These are phyloP conservation scores for Calliphora vicina DNA, from an alignment of 1,140 invertebrate genomes.

Conservation along the genomic window DNA sequence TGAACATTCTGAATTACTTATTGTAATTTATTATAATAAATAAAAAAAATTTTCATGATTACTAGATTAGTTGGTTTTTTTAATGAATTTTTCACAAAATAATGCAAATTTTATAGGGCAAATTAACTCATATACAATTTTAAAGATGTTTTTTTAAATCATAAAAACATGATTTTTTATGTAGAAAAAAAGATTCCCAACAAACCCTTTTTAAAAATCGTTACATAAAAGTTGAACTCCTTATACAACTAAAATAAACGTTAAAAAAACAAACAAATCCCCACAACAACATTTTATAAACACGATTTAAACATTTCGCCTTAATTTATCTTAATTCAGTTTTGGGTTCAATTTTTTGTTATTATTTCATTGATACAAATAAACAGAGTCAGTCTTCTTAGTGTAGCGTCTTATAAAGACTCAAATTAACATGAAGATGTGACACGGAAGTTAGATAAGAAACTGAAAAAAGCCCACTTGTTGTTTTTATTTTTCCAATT, in stretches of 20 bases:
- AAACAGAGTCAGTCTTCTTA: background rate
- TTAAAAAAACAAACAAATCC: background rate
- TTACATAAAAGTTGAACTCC: background rate
- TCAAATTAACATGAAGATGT: slow-evolving; percentile 24
- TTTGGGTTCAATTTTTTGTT: too few relatives aligned
- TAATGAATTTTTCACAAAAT: too few relatives aligned
- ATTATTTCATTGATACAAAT: background rate
- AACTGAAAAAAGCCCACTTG: slow-evolving; percentile 26
- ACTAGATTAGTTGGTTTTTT: too few relatives aligned
- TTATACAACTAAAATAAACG: background rate
- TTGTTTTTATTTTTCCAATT: background rate
- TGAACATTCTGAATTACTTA: too few relatives aligned
- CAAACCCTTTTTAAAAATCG: background rate
- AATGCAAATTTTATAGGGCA: too few relatives aligned
- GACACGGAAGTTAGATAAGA: slow-evolving; percentile 33
- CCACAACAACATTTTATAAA: background rate
- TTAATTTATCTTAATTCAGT: background rate
- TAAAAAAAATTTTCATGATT: too few relatives aligned
- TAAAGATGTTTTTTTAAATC: too few relatives aligned
- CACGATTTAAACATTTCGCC: background rate
- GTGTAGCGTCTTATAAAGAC: background rate
- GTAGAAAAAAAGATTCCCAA: background rate
- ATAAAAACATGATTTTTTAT: too few relatives aligned
- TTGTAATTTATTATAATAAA: too few relatives aligned
- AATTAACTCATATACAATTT: too few relatives aligned